Evolutionary conservation across 2,797 vertebrate genomes (phyloP).

Genomic region (Numenius phaeopus): DNA sequence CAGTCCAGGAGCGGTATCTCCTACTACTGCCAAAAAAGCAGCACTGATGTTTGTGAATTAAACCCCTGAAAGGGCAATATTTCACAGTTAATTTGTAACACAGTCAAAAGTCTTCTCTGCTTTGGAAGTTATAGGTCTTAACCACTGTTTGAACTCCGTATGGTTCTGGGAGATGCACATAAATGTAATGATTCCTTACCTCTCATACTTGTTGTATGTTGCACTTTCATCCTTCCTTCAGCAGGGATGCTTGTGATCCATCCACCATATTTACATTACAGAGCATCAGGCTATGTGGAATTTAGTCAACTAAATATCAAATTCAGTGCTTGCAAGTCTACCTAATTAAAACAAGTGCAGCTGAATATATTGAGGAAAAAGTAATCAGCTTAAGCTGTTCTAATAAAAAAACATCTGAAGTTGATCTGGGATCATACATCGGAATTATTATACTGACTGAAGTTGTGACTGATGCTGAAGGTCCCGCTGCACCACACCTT

Average conservation of each 20-base stretch:
- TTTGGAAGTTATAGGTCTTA: neutral
- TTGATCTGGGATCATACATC: neutral
- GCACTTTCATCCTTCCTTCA: neutral
- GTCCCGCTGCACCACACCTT: accelerated
- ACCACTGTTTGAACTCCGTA: neutral
- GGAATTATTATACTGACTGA: neutral
- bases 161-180: neutral
- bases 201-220: accelerated
- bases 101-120: neutral
- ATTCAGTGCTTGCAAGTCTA: neutral
- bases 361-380: neutral
- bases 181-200: neutral
- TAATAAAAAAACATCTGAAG: neutral
- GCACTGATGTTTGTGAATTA: neutral
- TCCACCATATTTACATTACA: neutral
- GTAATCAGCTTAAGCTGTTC: neutral
- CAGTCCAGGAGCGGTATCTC: accelerated
- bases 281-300: neutral
- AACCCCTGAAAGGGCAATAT: neutral
- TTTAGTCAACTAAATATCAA: neutral
- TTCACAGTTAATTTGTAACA: neutral
- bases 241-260: neutral
- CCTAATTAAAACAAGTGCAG: neutral
- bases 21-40: neutral
- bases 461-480: neutral